Evolutionary conservation across 1,140 invertebrate genomes (phyloP), one percentile per base, ranked within the genome.

Genomic region (Drosophila gunungcola): DNA sequence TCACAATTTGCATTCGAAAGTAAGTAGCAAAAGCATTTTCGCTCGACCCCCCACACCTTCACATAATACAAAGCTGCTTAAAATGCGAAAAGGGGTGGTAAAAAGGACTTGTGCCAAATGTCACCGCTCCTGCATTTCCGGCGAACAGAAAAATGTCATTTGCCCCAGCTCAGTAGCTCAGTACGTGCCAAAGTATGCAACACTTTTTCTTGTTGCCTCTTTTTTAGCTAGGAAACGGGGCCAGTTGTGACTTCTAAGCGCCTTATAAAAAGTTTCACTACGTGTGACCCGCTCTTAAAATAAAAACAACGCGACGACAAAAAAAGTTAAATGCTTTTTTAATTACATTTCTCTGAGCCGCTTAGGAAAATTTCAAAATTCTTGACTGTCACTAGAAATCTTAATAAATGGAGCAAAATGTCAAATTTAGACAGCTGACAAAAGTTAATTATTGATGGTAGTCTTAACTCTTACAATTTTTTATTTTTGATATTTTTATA

Each of bases 151-250:
- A 76, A 76, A 76, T 57, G 73, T 58, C 73, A 76, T 76, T 76
- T 76, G 27, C 27, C 72, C 41, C 46, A 46, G 42, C 58, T 74
- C 16, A 51, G 72, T 48, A 76, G 42, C 58, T 74, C 16, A 51
- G 72, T 48, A 76, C 73, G 73, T 76, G 73, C 73, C 73, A 76
- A 76, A 76, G 73, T 76, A 42, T 53, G 61, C 73, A 67, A 57
- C 62, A 49, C 42, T 55, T 42, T 53, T 29, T 53, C 57, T 2
- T 13, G n/a, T 42, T 38, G 25, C 34, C 27, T 48, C 16, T 29
- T 48, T 53, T 67, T 62, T 41, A 41, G 9, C 36, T 4, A 9
- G 13, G 25, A 51, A 51, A 41, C 34, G 27, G 60, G 32, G 21
- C 39, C 63, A 45, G 41, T 46, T 46, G 52, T 55, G 39, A 55